Base-by-base conservation (phyloP, 1,140 invertebrate species). In the Drusus annulatus region DNA sequence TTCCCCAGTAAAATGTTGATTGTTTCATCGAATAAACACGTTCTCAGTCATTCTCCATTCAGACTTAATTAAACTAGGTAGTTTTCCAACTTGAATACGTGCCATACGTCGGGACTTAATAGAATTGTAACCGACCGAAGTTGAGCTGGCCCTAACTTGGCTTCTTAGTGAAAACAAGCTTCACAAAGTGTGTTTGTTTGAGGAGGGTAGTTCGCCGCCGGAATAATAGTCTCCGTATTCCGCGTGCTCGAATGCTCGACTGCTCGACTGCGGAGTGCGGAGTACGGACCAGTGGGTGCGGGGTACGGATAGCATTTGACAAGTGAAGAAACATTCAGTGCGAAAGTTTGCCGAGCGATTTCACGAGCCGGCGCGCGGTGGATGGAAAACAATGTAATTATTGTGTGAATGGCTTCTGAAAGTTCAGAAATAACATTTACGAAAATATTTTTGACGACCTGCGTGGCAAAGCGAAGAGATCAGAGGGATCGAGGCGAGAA, bases 151-250 rank as follows among this genome's bases (percentile, higher is more conserved):
- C 8, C 45, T 71, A 71, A 71, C 31, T 71, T 51, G 21, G 68
- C 68, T 71, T 51, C 68, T 71, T 71, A 71, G 36, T 71, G 68
- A 51, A 71, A 71, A 71, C 36, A 51, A 71, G 68, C 68, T 71
- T 50, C 68, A 19, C 51, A 51, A 51, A 71, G 68, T 51, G 51
- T 71, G 68, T 71, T 71, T 71, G 68, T 51, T 71, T 51, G 36
- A 71, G 17, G 45, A 23, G 68, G 68, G 68, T 71, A 23, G 68
- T 71, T 71, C 45, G 68, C 68, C 45, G 36, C 36, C 68, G 13
- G 36, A 71, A 71, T 71, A 71, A 71, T 71, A 71, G 68, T 71
- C 51, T 21, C 68, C 17, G 19, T 16, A 71, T 51, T 36, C 31
- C 31, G 5, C 6, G 31, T 36, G 31, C 31, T 36, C 31, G 31